A percentile compares a stretch with the other conserved stretches of the same genome.
Conservation (phyloP, 2,888 invertebrate genomes). For the Drosophila neotestacea region DNA sequence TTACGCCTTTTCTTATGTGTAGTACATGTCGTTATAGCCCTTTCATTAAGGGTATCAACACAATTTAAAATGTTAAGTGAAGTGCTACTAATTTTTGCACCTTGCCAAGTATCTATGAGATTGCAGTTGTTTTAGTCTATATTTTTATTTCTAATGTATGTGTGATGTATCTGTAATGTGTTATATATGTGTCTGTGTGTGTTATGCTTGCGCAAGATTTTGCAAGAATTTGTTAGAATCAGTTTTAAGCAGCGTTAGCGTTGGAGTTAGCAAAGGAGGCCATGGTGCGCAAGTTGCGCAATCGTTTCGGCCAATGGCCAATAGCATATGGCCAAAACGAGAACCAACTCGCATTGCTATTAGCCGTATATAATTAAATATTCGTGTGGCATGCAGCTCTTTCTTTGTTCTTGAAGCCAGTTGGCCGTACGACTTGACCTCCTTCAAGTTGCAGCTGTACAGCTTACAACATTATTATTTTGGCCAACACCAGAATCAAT, state of each 20-base stretch:
- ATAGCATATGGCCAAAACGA: slow-evolving; percentile 33
- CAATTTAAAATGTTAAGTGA: slow-evolving; percentile 29
- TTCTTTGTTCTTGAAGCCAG: slow-evolving; percentile 70
- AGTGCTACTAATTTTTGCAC: slow-evolving; percentile 43
- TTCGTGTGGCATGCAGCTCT: slow-evolving; percentile 39
- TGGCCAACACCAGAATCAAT: slow-evolving; percentile 1
- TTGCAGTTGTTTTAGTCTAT: slow-evolving; percentile 24
- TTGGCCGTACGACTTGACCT: slow-evolving; percentile 49
- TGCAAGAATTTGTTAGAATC: slow-evolving; percentile 60
- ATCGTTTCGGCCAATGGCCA: slow-evolving; percentile 46
- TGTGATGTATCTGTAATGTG: not conserved
- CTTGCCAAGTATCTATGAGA: slow-evolving; percentile 38
- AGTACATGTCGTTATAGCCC: not conserved
- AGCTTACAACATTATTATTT: slow-evolving; percentile 24
- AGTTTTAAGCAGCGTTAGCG: slow-evolving; percentile 51
- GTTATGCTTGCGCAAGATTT: slow-evolving; percentile 53
- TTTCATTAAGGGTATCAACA: slow-evolving; percentile 3
- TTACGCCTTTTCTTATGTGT: no score
- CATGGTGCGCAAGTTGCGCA: slow-evolving; percentile 65
- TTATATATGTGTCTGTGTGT: slow-evolving; percentile 14
- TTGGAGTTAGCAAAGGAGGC: slow-evolving; percentile 45
- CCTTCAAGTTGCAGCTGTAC: slow-evolving; percentile 42
- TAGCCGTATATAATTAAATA: slow-evolving; percentile 8
- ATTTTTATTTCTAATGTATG: not conserved
- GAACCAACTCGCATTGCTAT: slow-evolving; percentile 50